Evolutionary conservation across 37 sponge, comb jelly and placozoan genomes (phyloP).

Genomic region (Amphimedon queenslandica): DNA sequence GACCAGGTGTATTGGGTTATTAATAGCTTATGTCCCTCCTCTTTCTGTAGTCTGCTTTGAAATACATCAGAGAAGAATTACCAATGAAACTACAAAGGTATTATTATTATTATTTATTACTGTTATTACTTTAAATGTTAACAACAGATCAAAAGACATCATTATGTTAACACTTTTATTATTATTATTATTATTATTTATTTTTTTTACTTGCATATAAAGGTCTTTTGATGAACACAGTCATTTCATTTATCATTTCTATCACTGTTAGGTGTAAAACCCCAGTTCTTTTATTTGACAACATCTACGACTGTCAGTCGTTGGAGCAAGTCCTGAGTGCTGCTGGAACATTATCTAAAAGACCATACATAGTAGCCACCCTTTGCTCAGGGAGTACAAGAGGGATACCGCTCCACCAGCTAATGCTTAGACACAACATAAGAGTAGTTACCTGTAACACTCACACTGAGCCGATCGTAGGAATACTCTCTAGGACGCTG

Average conservation of each 20-base stretch:
- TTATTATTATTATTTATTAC: too few relatives aligned
- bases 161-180: background rate
- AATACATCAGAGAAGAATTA: slow-evolving; percentile 36
- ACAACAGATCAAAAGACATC: background rate
- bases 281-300: slow-evolving; percentile 49
- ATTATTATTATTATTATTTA: too few relatives aligned
- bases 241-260: too few relatives aligned
- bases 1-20: background rate
- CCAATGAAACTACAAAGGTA: slow-evolving; percentile 13
- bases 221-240: too few relatives aligned
- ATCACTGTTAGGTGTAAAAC: too few relatives aligned
- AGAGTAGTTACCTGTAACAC: slow-evolving; percentile 72
- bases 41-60: slow-evolving; percentile 5
- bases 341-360: slow-evolving; percentile 16
- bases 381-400: slow-evolving; percentile 40
- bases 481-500: slow-evolving; percentile 63
- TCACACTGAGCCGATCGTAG: slow-evolving; percentile 50
- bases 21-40: background rate
- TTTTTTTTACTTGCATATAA: too few relatives aligned
- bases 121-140: too few relatives aligned
- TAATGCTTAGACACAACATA: slow-evolving; percentile 55
- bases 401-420: slow-evolving; percentile 57
- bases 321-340: slow-evolving; percentile 47
- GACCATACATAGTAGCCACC: slow-evolving; percentile 65
- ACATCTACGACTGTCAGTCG: slow-evolving; percentile 41